Percentiles rank a stretch among this genome's conserved stretches.
Conservation (phyloP, 2,113 vertebrate genomes). For the Pyrgilauda ruficollis region DNA sequence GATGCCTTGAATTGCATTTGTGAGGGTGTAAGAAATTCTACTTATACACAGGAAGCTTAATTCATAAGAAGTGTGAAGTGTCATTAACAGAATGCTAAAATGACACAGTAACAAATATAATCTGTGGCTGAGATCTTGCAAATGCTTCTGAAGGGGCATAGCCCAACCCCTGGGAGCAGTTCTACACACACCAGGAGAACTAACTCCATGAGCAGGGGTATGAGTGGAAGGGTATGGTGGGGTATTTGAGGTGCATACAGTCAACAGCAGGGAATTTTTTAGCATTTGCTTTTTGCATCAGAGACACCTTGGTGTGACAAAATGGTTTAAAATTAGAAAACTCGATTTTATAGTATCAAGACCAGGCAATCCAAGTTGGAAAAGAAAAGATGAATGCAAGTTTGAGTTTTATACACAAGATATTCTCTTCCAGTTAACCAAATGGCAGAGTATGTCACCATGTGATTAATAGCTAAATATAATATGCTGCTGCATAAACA, state of each 20-base stretch:
- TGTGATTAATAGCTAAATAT: constrained; percentile 40
- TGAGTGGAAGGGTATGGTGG: not conserved
- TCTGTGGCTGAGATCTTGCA: not conserved
- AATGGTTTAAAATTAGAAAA: not conserved
- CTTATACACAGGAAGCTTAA: not conserved
- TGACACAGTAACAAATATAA: not conserved
- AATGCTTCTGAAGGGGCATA: not conserved
- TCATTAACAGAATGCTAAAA: not conserved
- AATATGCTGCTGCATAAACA: constrained; percentile 28
- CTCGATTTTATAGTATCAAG: not conserved
- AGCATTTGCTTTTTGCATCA: not conserved
- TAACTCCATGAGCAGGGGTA: not conserved
- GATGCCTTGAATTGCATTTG: not conserved
- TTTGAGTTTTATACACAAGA: not conserved
- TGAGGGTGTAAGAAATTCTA: not conserved
- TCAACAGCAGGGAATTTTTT: not conserved
- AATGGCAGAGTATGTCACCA: not conserved
- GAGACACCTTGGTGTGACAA: not conserved
- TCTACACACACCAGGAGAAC: not conserved
- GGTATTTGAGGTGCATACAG: accelerated
- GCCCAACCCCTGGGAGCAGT: not conserved
- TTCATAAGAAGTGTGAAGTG: not conserved
- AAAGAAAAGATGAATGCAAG: not conserved
- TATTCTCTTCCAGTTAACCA: not conserved
- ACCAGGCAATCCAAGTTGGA: not conserved